Evolutionary conservation across 2,888 invertebrate genomes (phyloP).

Genomic region (Kuschelorhynchus macadamiae): DNA sequence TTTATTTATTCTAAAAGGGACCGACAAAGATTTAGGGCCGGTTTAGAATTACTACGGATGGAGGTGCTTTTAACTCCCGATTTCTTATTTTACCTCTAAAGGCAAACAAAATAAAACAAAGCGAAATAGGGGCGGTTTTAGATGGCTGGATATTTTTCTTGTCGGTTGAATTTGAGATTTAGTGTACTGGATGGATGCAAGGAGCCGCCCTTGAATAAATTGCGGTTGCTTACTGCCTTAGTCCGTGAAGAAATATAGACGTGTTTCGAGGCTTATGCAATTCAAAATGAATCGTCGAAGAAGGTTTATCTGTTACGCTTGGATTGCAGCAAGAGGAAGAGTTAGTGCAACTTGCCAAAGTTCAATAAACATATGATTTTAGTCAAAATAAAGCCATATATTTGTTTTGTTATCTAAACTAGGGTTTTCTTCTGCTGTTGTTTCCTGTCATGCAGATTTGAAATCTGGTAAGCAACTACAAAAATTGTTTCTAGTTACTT

Average conservation of each 20-base stretch:
- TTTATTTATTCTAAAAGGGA: conserved; percentile 39
- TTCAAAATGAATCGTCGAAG: background rate
- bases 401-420: no score
- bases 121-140: conserved; percentile 16
- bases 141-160: conserved; percentile 28
- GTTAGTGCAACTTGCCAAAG: no score
- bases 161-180: conserved; percentile 24
- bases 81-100: conserved; percentile 42
- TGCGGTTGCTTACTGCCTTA: conserved; percentile 16
- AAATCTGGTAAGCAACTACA: no score
- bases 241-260: conserved; percentile 2
- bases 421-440: no score
- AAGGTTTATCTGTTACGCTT: no score
- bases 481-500: no score
- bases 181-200: conserved; percentile 33
- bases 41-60: conserved; percentile 25
- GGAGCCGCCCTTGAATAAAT: conserved; percentile 28
- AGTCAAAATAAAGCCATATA: no score
- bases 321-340: no score
- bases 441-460: no score
- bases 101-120: conserved; percentile 39
- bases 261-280: conserved; percentile 4
- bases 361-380: no score
- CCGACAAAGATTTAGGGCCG: conserved; percentile 31
- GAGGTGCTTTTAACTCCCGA: conserved; percentile 31